Evolutionary conservation across 2,797 vertebrate species (phyloP).

Genomic region (Acomys russatus): DNA sequence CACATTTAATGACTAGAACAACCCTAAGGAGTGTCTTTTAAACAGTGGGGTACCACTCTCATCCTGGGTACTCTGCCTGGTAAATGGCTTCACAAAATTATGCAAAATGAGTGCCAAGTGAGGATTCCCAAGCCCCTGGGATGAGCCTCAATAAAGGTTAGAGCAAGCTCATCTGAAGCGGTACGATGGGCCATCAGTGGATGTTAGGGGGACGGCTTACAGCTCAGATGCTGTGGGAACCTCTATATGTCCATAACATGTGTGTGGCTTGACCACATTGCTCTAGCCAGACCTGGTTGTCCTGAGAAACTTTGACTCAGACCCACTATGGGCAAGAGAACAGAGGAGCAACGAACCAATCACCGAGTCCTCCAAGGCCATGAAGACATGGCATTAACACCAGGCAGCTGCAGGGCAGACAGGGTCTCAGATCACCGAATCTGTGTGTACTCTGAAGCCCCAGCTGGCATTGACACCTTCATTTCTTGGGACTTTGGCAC

Average conservation of each 20-base stretch:
- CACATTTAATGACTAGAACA: not conserved
- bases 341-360: not conserved
- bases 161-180: not conserved
- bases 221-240: not conserved
- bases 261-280: not conserved
- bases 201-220: not conserved
- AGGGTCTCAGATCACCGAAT: not conserved
- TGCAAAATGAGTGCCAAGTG: not conserved
- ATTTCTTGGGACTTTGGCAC: not conserved
- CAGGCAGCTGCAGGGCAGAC: not conserved
- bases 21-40: not conserved
- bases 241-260: not conserved
- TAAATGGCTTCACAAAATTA: not conserved
- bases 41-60: fast-evolving
- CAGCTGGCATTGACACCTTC: fast-evolving
- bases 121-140: not conserved
- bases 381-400: fast-evolving
- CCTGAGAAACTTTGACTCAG: not conserved
- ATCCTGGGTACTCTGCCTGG: not conserved
- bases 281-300: not conserved
- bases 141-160: not conserved
- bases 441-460: fast-evolving
- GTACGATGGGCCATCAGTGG: fast-evolving
- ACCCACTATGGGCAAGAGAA: not conserved
- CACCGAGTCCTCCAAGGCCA: not conserved